Base-by-base conservation (phyloP, 2,888 invertebrate species). In the Philonicus albiceps region DNA sequence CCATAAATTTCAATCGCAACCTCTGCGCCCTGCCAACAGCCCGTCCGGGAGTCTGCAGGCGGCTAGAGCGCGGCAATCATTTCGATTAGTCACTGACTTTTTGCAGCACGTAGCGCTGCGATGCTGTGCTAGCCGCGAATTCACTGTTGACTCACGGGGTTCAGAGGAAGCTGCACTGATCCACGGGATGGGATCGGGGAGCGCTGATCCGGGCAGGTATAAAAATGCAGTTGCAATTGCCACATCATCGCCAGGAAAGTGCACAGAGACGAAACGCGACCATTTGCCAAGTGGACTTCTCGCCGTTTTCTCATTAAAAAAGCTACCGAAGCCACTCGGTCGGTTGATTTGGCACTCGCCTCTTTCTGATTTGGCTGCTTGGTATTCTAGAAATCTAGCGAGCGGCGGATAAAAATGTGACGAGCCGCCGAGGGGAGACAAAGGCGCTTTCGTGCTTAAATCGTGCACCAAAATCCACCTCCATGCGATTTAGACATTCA, bases 21-120 rank as follows among this genome's bases (percentile, higher is more conserved):
- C 83, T 83, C 34, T 83, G 83, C 13, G 19, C 64, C 37, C 31
- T 27, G 37, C 22, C 83, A 37, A 11, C 55, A 22, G 22, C 55
- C 55, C 55, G 19, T 8, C 22, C 22, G 83, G 34, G 34, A 6
- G 34, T 83, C 64, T 83, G 34, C 64, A 64, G 43, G 19, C 30
- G 30, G 81, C 81, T 37, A 19, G 55, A 37, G 49, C 53, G 43
- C 49, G 83, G 72, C 83, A 55, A 83, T 83, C 64, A 19, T 83
- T 83, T 83, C 83, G 83, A 83, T 83, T 83, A 83, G 83, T 83
- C 83, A 83, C 83, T 40, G 72, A 40, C 64, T 81, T 55, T 80
- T 55, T 83, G 83, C 83, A 83, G 13, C 83, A 72, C 83, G 83
- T 83, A 72, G 64, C 5, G 30, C n/a, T 34, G 34, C 8, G 11